Conservation (phyloP, 2,797 vertebrate species). For the Paedocypris micromegethes region DNA sequence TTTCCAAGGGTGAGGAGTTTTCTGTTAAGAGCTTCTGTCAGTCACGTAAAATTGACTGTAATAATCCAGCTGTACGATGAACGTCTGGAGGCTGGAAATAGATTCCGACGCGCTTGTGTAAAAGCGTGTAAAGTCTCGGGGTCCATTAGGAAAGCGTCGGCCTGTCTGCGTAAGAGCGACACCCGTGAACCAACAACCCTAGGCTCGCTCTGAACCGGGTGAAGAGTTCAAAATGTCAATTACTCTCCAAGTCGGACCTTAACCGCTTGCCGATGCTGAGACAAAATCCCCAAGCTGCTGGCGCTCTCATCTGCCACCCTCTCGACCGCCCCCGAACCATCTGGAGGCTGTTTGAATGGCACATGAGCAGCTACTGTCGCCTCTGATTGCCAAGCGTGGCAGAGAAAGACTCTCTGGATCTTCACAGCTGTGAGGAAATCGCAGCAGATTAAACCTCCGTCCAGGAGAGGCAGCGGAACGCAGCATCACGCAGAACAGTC, state of each 20-base stretch:
- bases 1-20: constrained; percentile 30
- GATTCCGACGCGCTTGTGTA: constrained; percentile 19
- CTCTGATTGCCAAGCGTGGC: constrained; percentile 43
- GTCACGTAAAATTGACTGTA: constrained; percentile 16
- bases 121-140: not conserved
- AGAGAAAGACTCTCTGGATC: constrained; percentile 32
- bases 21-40: constrained; percentile 23
- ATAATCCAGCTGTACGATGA: constrained; percentile 12
- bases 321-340: constrained; percentile 43
- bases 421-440: constrained; percentile 48
- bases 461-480: not conserved
- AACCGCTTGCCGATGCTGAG: constrained; percentile 5
- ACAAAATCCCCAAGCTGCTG: constrained; percentile 12
- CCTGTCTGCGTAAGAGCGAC: constrained; percentile 2
- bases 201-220: constrained; percentile 2
- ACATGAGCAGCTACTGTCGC: constrained; percentile 7
- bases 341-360: constrained; percentile 39
- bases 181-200: not conserved
- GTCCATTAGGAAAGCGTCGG: constrained; percentile 3
- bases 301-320: constrained; percentile 24
- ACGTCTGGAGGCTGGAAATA: constrained; percentile 9
- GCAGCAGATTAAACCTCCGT: constrained; percentile 40
- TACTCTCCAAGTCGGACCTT: not conserved
- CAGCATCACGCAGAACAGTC: not conserved
- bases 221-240: constrained; percentile 28